A percentile compares a stretch with the other conserved stretches of the same genome.
phyloP scores from a whole-genome alignment of 2,797 vertebrate species.

The Hoplostethus atlanticus region DNA sequence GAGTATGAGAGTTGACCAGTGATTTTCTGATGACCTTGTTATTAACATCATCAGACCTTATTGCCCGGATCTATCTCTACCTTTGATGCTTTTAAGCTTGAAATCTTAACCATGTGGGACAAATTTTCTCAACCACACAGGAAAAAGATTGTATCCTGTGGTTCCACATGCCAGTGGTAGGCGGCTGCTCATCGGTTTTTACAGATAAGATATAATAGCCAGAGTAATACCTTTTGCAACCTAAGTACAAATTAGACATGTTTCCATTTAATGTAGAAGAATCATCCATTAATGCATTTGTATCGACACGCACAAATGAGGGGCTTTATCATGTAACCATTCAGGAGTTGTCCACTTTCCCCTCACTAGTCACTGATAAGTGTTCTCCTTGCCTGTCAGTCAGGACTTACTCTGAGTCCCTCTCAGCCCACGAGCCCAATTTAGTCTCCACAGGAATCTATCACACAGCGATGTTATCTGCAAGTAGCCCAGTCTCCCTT shows the following conservation, averaged over 20 bases:
- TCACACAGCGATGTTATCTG: conserved; percentile 74
- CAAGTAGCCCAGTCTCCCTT: conserved; percentile 63
- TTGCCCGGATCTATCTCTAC: not conserved
- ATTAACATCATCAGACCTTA: not conserved
- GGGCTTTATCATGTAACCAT: conserved; percentile 72
- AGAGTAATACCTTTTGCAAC: conserved; percentile 34
- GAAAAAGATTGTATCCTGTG: not conserved
- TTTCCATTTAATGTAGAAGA: conserved; percentile 48
- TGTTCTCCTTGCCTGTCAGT: conserved; percentile 68
- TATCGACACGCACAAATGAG: conserved; percentile 68
- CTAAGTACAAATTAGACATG: conserved; percentile 51
- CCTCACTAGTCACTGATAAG: conserved; percentile 73
- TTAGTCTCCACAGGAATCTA: conserved; percentile 77
- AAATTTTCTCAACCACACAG: not conserved
- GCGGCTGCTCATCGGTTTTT: conserved; percentile 44
- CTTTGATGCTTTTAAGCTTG: not conserved
- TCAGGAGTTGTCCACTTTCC: conserved; percentile 72
- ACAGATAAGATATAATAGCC: conserved; percentile 48
- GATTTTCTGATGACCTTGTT: conserved; percentile 42
- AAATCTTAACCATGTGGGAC: conserved; percentile 16
- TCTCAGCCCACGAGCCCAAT: conserved; percentile 77
- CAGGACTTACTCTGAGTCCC: conserved; percentile 74
- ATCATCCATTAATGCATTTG: conserved; percentile 62
- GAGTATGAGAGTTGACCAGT: not conserved
- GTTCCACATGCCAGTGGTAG: not conserved